These are phyloP conservation scores for Mechanitis messenoides DNA, from an alignment of 2,888 invertebrate species.

Conservation along the genomic window DNA sequence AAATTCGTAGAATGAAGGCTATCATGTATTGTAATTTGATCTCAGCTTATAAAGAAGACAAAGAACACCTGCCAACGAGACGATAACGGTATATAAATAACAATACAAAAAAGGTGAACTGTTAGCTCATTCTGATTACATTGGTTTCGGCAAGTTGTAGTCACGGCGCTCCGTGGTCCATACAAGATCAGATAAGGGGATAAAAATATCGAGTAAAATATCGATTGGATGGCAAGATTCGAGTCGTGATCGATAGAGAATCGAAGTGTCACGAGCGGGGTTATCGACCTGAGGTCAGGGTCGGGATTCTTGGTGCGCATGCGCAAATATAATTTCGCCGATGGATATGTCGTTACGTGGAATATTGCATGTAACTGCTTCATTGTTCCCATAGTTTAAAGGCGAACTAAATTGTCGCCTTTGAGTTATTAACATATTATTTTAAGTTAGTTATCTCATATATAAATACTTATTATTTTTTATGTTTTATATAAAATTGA, in stretches of 20 bases:
- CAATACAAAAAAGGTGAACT: slow-evolving; percentile 62
- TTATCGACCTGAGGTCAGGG: slow-evolving; percentile 71
- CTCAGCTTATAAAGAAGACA: slow-evolving; percentile 26
- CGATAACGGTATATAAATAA: slow-evolving; percentile 56
- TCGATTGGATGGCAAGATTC: slow-evolving; percentile 60
- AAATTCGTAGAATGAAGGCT: slow-evolving; percentile 17
- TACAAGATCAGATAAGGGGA: slow-evolving; percentile 61
- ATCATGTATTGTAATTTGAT: slow-evolving; percentile 29
- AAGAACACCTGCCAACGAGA: slow-evolving; percentile 58
- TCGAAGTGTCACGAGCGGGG: slow-evolving; percentile 74
- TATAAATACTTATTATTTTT: no score
- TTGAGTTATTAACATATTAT: background rate
- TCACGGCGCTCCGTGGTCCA: slow-evolving; percentile 49
- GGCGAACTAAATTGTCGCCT: slow-evolving; percentile 16
- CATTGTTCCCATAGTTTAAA: slow-evolving; percentile 59
- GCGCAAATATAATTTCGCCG: slow-evolving; percentile 57
- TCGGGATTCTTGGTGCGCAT: slow-evolving; percentile 60
- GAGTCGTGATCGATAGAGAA: slow-evolving; percentile 75
- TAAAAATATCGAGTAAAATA: slow-evolving; percentile 59
- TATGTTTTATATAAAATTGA: no score
- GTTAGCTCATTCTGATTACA: slow-evolving; percentile 54
- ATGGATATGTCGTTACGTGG: slow-evolving; percentile 66
- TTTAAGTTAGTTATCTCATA: no score
- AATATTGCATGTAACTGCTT: slow-evolving; percentile 61
- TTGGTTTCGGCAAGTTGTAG: slow-evolving; percentile 57